phyloP scores from a whole-genome alignment of 1,140 invertebrate species.

The Pissodes strobi region DNA sequence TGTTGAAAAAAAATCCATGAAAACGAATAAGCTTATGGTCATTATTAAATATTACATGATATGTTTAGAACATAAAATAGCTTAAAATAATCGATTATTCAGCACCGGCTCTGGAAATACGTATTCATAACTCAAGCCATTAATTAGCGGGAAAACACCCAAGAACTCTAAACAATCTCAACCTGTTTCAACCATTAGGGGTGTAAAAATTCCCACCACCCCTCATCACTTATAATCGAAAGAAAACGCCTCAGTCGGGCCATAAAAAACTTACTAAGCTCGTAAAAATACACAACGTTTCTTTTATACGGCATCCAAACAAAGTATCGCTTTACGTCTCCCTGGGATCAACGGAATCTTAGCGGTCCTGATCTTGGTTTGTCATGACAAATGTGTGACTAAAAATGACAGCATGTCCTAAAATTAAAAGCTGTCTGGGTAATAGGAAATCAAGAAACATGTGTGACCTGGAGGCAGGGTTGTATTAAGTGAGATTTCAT shows the following conservation, averaged over 20 bases:
- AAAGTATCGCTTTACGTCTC: not conserved
- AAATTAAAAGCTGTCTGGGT: constrained; percentile 3
- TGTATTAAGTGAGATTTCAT: too few relatives aligned
- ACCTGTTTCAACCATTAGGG: not conserved
- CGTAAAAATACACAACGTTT: not conserved
- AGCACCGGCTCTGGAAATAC: too few relatives aligned
- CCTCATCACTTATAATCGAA: not conserved
- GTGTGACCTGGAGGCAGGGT: too few relatives aligned
- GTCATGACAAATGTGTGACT: not conserved
- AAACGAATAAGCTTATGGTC: too few relatives aligned
- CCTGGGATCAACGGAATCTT: constrained; percentile 1
- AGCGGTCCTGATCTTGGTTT: not conserved
- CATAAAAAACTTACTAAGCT: not conserved
- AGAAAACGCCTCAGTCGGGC: not conserved
- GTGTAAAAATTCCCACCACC: constrained; percentile 6
- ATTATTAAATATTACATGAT: too few relatives aligned
- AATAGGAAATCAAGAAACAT: constrained; percentile 3
- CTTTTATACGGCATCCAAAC: not conserved
- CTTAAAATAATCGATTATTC: too few relatives aligned
- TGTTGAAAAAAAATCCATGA: too few relatives aligned
- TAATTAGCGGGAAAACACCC: too few relatives aligned
- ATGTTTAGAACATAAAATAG: too few relatives aligned
- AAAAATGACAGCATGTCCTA: not conserved
- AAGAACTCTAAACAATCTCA: too few relatives aligned
- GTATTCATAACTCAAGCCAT: too few relatives aligned